phyloP scores from a whole-genome alignment of 2,113 vertebrate species.

The Chloropsis cyanopogon region DNA sequence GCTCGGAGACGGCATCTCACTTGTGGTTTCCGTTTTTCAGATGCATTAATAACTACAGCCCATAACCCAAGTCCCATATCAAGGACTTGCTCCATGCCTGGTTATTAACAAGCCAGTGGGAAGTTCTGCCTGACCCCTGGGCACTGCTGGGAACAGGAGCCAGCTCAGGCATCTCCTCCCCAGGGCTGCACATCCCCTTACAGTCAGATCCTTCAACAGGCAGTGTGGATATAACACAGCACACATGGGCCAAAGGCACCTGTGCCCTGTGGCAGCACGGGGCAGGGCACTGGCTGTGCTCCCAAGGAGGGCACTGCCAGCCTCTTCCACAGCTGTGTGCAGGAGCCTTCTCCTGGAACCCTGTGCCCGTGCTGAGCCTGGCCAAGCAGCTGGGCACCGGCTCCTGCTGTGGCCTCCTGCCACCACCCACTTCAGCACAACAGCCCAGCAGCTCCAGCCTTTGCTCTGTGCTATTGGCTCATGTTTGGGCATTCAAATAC shows the following conservation, averaged over 20 bases:
- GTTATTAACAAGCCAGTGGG: neutral
- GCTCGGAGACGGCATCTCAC: neutral
- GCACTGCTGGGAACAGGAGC: neutral
- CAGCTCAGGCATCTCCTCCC: neutral
- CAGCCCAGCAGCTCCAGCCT: neutral
- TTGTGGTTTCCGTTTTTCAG: neutral
- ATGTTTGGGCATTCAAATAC: neutral
- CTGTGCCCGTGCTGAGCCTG: rapidly evolving
- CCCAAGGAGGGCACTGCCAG: neutral
- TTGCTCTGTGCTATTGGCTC: neutral
- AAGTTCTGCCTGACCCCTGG: neutral
- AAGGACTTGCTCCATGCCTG: neutral
- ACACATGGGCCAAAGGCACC: rapidly evolving
- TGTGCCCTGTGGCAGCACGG: neutral
- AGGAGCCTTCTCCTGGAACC: neutral
- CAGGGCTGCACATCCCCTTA: neutral
- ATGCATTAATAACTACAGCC: neutral
- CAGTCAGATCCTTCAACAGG: neutral
- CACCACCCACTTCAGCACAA: neutral
- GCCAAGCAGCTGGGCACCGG: rapidly evolving
- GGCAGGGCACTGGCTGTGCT: neutral
- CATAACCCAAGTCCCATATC: too few species aligned
- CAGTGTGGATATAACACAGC: rapidly evolving
- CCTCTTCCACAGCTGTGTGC: rapidly evolving
- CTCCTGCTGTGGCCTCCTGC: rapidly evolving